These are phyloP conservation scores for Coregonus suidteri DNA, from an alignment of 2,797 vertebrate species.

Conservation along the genomic window DNA sequence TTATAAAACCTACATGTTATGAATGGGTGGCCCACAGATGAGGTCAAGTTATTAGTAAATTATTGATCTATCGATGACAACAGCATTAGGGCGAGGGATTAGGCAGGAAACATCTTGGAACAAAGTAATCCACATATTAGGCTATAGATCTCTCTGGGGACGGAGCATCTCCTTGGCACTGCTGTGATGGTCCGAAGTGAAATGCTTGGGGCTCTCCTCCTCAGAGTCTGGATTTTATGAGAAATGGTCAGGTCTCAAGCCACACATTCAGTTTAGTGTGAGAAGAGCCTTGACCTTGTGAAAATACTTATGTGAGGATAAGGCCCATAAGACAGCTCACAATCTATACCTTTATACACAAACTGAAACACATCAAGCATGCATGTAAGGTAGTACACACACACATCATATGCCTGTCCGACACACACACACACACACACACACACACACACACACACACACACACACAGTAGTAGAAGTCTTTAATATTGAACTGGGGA, in stretches of 20 bases:
- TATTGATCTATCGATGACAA: too few relatives aligned
- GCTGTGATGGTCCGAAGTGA: conserved; percentile 28
- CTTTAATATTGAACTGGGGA: conserved; percentile 16
- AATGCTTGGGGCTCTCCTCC: conserved; percentile 29
- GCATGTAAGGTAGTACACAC: not conserved
- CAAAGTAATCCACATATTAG: not conserved
- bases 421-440: too few relatives aligned
- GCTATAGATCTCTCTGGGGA: conserved; percentile 22
- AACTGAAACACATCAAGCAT: not conserved
- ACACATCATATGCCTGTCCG: not conserved
- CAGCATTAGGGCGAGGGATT: too few relatives aligned
- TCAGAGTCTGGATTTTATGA: not conserved
- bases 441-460: too few relatives aligned
- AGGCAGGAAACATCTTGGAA: too few relatives aligned
- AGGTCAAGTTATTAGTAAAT: too few relatives aligned
- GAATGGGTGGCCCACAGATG: too few relatives aligned
- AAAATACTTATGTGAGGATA: not conserved
- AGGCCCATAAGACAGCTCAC: not conserved
- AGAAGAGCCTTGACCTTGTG: not conserved
- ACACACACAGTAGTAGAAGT: not conserved
- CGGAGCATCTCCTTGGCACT: conserved; percentile 11
- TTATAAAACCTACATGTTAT: too few relatives aligned
- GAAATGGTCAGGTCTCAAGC: not conserved
- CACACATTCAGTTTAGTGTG: not conserved
- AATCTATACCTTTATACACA: not conserved